Base-by-base conservation (phyloP, 2,797 vertebrate species). In the Crocidura indochinensis region DNA sequence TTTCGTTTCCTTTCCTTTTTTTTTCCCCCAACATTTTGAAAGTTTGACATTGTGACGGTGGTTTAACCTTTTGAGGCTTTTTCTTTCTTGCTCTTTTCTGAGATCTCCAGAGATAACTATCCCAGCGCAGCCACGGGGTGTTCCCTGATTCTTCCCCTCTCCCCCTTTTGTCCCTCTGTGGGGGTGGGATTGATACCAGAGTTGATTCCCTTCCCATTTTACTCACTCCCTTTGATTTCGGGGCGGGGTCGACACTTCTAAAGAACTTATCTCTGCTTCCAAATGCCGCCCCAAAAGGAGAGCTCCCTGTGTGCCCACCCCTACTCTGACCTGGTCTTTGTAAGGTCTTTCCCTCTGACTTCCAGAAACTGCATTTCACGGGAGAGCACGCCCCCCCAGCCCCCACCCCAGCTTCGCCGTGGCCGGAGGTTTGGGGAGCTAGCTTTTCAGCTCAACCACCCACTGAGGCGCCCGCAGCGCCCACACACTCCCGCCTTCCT, bases 1-100 rank as follows among this genome's bases (percentile, higher is more conserved):
- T 95, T 72, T 92, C 88, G 17, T 78, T 87, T 80, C 79, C 20
- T 60, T 20, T 60, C 20, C 53, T 56, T 60, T 60, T 60, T 20
- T 20, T 60, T 5, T 8, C 2, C 56, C 10, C 3, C 56, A 6
- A 3, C 56, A 60, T 60, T 60, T 60, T 60, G 77, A 76, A 47
- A 60, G 5, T 95, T 95, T 96, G 97, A 97, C 38, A 97, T 97
- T 97, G 97, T 97, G 98, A 97, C 97, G 95, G 96, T 94, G 84
- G 96, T 97, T 97, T 96, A 96, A 97, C 91, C 82, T 8, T 97
- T 96, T 60, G 87, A 82, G 69, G 92, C 96, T 97, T 96, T 97
- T 88, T 47, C 79, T 27, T 94, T 93, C 53, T 86, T 94, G 79
- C 88, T 76, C 90, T 88, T 95, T 27, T 90, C n/a, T 6, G 91